Base-by-base conservation (phyloP, 2,888 invertebrate species). In the Peribatodes rhomboidaria region DNA sequence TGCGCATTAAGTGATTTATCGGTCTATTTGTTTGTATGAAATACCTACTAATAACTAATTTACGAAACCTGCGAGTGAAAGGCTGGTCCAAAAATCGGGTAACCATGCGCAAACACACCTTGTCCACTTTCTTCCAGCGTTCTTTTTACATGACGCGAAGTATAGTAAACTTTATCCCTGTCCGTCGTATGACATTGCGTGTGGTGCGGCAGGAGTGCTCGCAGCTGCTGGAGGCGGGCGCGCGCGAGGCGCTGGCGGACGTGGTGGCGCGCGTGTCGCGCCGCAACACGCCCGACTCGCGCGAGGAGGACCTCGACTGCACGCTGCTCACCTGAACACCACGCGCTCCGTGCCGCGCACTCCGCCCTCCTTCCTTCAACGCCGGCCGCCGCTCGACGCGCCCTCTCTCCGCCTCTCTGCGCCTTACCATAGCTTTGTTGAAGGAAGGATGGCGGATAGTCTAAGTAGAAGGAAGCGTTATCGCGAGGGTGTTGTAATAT, bases 231-330 rank as follows among this genome's bases (percentile, higher is more conserved):
- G 99, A 99, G 75, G 94, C 95, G 53, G 98, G 98, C 58, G 98
- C 98, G 71, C 95, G 96, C 75, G 98, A 98, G 85, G 97, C 98
- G 2, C 93, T 99, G 70, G 95, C 94, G 67, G 99, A 99, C 87
- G 98, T 98, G 66, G 97, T 98, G 73, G 96, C 95, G 81, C 98
- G 98, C 93, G 97, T 98, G 68, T 92, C 98, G 81, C 96, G 96
- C 68, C 98, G 98, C 90, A 94, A 95, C 39, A 20, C 39, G 39
- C 96, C 96, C 81, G 97, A 97, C 84, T 96, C 97, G 72, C 97
- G 97, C 85, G 97, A 98, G 87, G 98, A 98, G 82, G 98, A 98
- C 85, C 95, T 98, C 69, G 99, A 99, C 88, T 97, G 98, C 85
- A 98, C 98, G 61, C 93, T 98, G 84, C 94, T 98, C 89, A 96